Evolutionary conservation across 2,113 vertebrate species (phyloP).

Genomic region (Bufo gargarizans): DNA sequence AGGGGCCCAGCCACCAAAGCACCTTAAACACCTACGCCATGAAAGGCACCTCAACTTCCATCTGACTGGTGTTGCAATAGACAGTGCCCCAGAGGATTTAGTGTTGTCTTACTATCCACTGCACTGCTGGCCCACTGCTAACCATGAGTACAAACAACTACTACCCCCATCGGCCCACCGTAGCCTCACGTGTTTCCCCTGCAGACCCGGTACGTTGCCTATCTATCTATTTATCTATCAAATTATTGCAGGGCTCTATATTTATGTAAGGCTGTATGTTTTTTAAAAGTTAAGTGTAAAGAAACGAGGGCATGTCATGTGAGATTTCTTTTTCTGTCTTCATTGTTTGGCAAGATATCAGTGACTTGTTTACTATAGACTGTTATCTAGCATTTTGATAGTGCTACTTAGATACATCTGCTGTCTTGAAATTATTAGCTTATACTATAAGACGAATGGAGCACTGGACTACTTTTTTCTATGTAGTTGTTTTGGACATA

Average conservation of each 20-base stretch:
- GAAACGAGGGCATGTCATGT: neutral
- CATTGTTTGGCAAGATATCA: slow-evolving; percentile 28
- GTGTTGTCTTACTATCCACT: no score
- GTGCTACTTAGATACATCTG: neutral
- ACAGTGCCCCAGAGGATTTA: no score
- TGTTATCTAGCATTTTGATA: slow-evolving; percentile 21
- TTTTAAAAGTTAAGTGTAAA: neutral
- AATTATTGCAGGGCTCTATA: neutral
- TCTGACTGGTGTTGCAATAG: no score
- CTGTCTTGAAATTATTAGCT: neutral
- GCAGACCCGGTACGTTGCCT: no score
- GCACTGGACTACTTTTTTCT: neutral
- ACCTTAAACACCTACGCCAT: no score
- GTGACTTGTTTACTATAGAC: slow-evolving; percentile 25
- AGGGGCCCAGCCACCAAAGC: no score
- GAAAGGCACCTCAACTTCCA: no score
- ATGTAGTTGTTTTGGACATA: neutral
- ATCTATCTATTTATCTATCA: no score
- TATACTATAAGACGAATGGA: neutral
- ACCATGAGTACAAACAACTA: no score
- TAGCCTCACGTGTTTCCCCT: no score
- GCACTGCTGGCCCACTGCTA: no score
- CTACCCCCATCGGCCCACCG: no score
- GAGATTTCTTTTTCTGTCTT: neutral
- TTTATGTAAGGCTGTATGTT: neutral